phyloP scores from a whole-genome alignment of 2,888 invertebrate genomes.

The Artemia sinica region DNA sequence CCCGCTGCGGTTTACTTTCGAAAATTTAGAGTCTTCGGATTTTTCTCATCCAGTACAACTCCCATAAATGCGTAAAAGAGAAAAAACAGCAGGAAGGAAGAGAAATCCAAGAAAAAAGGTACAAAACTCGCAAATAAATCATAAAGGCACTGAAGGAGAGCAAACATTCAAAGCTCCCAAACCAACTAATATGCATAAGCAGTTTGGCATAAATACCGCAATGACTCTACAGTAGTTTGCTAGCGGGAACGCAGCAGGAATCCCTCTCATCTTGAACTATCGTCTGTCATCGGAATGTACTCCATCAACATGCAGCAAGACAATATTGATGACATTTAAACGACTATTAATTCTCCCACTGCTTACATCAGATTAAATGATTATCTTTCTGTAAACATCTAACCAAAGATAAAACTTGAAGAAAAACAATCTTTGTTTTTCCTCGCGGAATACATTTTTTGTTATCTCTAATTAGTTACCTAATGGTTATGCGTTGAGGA shows the following conservation, averaged over 20 bases:
- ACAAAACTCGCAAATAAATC: constrained; percentile 2
- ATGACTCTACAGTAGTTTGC: constrained; percentile 11
- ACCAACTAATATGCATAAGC: not conserved
- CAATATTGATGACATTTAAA: constrained; percentile 10
- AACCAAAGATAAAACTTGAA: no score
- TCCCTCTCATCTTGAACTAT: not conserved
- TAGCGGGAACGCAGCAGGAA: constrained; percentile 2
- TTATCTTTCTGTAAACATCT: no score
- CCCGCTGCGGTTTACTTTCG: no score
- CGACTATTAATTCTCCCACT: not conserved
- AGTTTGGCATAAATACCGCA: not conserved
- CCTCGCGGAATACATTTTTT: no score
- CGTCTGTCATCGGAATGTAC: constrained; percentile 13
- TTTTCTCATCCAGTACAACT: no score
- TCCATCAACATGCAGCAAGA: constrained; percentile 4
- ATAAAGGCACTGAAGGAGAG: not conserved
- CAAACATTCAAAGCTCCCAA: not conserved
- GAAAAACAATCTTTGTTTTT: no score
- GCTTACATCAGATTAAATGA: no score
- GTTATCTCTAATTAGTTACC: no score
- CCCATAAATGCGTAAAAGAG: no score
- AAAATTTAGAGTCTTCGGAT: no score
- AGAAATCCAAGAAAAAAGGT: not conserved
- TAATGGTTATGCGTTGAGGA: no score
- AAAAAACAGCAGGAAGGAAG: constrained; percentile 1